A percentile compares a stretch with the other conserved stretches of the same genome.
These are phyloP conservation scores for Neuroterus valhalla DNA, from an alignment of 1,140 invertebrate species.

Conservation along the genomic window DNA sequence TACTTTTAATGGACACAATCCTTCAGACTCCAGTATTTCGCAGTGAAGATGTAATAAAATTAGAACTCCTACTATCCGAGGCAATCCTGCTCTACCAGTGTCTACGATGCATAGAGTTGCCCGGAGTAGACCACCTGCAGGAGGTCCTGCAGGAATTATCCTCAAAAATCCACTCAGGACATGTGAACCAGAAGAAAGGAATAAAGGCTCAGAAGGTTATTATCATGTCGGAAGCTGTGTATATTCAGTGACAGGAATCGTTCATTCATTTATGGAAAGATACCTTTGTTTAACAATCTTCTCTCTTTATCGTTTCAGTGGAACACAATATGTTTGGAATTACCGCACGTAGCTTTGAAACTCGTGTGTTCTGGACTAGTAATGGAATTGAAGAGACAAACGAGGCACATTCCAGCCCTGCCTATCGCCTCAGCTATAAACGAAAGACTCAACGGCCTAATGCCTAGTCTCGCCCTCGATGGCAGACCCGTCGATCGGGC, in stretches of 20 bases:
- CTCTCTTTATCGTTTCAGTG: conserved; percentile 80
- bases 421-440: conserved; percentile 91
- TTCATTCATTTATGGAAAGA: conserved; percentile 29
- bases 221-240: background rate
- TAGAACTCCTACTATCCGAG: conserved; percentile 91
- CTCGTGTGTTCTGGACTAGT: conserved; percentile 86
- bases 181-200: conserved; percentile 84
- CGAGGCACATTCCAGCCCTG: conserved; percentile 87
- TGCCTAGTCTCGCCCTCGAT: conserved; percentile 72
- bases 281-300: conserved; percentile 22
- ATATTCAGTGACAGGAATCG: background rate
- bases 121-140: conserved; percentile 83
- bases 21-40: conserved; percentile 85
- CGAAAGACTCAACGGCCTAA: conserved; percentile 87
- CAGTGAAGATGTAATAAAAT: conserved; percentile 84
- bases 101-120: conserved; percentile 82
- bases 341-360: conserved; percentile 86
- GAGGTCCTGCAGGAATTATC: conserved; percentile 87
- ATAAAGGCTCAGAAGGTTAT: conserved; percentile 88
- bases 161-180: conserved; percentile 82
- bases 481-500: conserved; percentile 78
- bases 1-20: conserved; percentile 90
- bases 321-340: conserved; percentile 89
- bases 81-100: conserved; percentile 88
- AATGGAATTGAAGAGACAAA: conserved; percentile 87